Base-by-base conservation (phyloP, 1,140 invertebrate genomes). In the Eupristina koningsbergeri region DNA sequence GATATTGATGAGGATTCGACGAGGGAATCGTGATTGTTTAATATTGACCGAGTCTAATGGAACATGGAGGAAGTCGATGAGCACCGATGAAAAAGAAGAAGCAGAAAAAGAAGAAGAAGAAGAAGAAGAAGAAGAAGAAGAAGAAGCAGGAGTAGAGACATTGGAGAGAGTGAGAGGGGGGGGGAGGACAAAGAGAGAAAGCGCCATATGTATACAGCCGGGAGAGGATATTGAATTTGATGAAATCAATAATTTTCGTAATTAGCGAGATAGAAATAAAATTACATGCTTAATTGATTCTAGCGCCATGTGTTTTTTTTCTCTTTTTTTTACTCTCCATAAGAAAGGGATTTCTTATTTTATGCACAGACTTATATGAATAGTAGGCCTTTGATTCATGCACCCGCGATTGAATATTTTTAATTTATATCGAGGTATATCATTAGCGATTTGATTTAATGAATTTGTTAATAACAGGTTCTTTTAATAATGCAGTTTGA, bases 41-140 rank as follows among this genome's bases (percentile, higher is more conserved):
- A 85, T 85, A 85, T 85, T 81, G 84, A 85, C 84, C 79, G 34
- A 81, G 78, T 81, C 73, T 85, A 85, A 85, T 85, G 79, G 79
- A 81, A 81, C 79, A 75, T 71, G n/a, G 75, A 78, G 34, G 58
- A 77, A 76, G 80, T 81, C 71, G 58, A 63, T 2, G 29, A 67
- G 41, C 39, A 26, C 34, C 3, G 13, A 63, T 39, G 31, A 73
- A 45, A 53, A 81, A 41, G 50, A 63, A 47, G 47, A 58, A 31
- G 45, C 36, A 26, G 29, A 69, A 69, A 26, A 29, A n/a, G 39
- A 69, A 31, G 15, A 29, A 64, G 79, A n/a, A n/a, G n/a, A n/a
- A n/a, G n/a, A n/a, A n/a, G n/a, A n/a, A n/a, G n/a, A n/a, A n/a
- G 13, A 63, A n/a, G 31, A 73, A 45, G 69, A 81, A 41, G 50